Evolutionary conservation across 2,888 invertebrate species (phyloP).

Genomic region (Netelia fuscicornis): DNA sequence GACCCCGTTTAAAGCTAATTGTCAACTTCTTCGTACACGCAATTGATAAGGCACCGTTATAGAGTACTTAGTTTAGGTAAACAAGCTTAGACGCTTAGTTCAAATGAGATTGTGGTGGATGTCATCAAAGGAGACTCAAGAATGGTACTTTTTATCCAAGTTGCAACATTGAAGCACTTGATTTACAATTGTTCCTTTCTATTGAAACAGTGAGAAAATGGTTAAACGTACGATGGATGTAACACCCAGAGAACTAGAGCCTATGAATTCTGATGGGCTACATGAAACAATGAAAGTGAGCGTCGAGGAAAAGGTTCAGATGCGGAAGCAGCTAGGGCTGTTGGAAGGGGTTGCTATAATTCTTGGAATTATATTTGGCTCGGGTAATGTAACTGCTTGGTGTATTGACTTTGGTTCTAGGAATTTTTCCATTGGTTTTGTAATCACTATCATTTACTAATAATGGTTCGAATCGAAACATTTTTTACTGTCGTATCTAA

Average conservation of each 20-base stretch:
- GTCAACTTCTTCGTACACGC: neutral
- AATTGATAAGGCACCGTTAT: constrained; percentile 37
- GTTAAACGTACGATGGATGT: constrained; percentile 55
- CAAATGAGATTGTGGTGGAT: neutral
- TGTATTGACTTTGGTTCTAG: constrained; percentile 7
- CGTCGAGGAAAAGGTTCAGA: constrained; percentile 88
- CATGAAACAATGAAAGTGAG: constrained; percentile 10
- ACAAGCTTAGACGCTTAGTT: neutral
- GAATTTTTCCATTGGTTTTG: constrained; percentile 25
- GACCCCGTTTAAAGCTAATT: constrained; percentile 51
- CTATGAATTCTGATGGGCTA: constrained; percentile 44
- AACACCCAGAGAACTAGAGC: constrained; percentile 45
- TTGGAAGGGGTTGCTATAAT: constrained; percentile 97
- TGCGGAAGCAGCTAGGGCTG: constrained; percentile 95
- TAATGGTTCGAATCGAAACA: too few species aligned
- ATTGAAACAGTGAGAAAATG: constrained; percentile 46
- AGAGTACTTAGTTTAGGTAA: neutral
- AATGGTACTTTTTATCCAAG: neutral
- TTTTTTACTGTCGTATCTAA: too few species aligned
- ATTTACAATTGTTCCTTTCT: neutral
- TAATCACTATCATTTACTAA: too few species aligned
- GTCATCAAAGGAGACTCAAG: neutral
- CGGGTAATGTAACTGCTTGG: constrained; percentile 86
- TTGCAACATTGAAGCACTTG: neutral
- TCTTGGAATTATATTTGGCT: constrained; percentile 97